Base-by-base conservation (phyloP, 2,888 invertebrate species). In the Troides aeacus region DNA sequence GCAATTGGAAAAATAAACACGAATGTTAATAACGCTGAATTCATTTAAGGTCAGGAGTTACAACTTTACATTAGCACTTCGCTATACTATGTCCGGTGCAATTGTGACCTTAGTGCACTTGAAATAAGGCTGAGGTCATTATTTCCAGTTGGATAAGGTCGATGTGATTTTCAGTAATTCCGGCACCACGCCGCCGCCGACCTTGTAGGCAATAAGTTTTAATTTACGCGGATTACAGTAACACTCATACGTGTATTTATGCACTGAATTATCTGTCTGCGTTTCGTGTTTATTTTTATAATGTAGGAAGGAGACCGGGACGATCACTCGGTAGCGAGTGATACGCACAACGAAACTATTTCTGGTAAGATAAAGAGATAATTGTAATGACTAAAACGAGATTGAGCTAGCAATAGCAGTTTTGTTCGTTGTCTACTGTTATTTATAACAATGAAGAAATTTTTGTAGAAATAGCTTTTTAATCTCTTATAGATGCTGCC, bases 131-230 rank as follows among this genome's bases (percentile, higher is more conserved):
- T 23, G 30, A 24, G 23, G 7, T 23, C 23, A 1, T 7, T 15
- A 5, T 30, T n/a, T n/a, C 53, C 21, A 57, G 18, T 15, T 12
- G 60, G 18, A 68, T 50, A 60, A 10, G 3, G 21, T 30, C 53
- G 18, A 5, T 15, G 36, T 24, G 24, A 64, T 64, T 56, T 69
- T 68, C 62, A 68, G 23, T 62, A 57, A 64, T 69, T 61, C 60
- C 65, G 65, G 65, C 65, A 69, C 57, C 60, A 30, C 39, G 12
- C 24, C 57, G 64, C 61, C 64, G 62, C 56, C 36, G 64, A 62
- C 65, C 69, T 69, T 69, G 69, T 10, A 36, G 57, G 59, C 62
- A 24, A 56, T 69, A 69, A 69, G 62, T 69, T 69, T 64, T 61
- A 57, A 69, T 69, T 65, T 57, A 69, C 62, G 64, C 61, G 42